Conservation (phyloP, 2,888 invertebrate genomes). For the Reticulitermes lucifugus region DNA sequence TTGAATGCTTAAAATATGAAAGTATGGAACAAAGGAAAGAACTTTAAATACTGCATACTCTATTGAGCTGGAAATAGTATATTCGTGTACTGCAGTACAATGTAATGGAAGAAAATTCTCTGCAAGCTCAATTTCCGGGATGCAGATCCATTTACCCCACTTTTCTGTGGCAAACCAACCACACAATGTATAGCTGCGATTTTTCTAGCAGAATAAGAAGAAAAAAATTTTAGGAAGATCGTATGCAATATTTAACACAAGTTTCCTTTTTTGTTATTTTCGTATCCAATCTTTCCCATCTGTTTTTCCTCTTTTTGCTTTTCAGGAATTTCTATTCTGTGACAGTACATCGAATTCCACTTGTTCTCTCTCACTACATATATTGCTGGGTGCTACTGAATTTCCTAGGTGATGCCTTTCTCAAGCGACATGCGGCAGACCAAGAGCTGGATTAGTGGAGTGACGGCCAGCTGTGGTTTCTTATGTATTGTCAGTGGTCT, state of each 20-base stretch:
- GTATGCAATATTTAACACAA: not conserved
- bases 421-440: not conserved
- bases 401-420: not conserved
- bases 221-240: not conserved
- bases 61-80: not conserved
- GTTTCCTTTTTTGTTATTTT: not conserved
- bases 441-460: not conserved
- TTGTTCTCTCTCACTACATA: not conserved
- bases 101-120: not conserved
- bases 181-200: not conserved
- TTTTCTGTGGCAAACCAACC: not conserved
- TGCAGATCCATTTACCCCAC: conserved; percentile 12
- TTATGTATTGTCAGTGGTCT: not conserved
- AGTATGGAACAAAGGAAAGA: not conserved
- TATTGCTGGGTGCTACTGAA: not conserved
- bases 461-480: not conserved
- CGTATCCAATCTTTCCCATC: not conserved
- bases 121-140: not conserved
- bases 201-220: not conserved
- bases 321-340: not conserved
- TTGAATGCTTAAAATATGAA: not conserved
- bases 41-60: not conserved
- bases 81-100: not conserved
- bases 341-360: not conserved
- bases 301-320: not conserved